Evolutionary conservation across 2,888 invertebrate species (phyloP), one percentile per base, ranked within the genome.

Genomic region (Seira musarum): DNA sequence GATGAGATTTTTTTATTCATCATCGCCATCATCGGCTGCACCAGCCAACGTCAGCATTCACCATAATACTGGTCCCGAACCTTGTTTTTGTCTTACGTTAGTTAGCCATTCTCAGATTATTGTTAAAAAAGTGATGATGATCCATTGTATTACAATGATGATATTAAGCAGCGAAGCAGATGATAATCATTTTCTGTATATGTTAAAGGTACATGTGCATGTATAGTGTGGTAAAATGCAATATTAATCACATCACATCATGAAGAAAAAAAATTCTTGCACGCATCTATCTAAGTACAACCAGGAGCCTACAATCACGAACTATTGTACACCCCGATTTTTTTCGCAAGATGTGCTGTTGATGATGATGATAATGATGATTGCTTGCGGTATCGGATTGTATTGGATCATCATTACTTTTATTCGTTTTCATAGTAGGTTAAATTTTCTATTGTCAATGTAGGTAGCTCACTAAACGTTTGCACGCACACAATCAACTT

Each of bases 1-100:
- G 63, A 72, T 72, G 64, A 64, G 72, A 63, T 72, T 64, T 64
- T n/a, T n/a, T 64, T 70, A 49, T 53, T 46, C 30, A 69, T 72
- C 64, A 49, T 66, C 57, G 60, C 65, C 19, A 8, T 49, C 63
- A 22, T 49, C 64, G 19, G 64, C 65, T 25, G 64, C 73, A 57
- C 63, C 61, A 40, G n/a, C 8, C 46, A 49, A 49, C 53, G 63
- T 72, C 19, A 49, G 19, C 46, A 72, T n/a, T n/a, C n/a, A n/a
- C n/a, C n/a, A n/a, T n/a, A n/a, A n/a, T n/a, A n/a, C 25, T 49
- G 35, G 65, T 65, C 73, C 66, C 35, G 40, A 73, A 30, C 57
- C 66, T 73, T 53, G 35, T 73, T 71, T 35, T 49, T 60, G 60
- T 60, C 19, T 60, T 2, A n/a, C 60, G 17, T 22, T 10, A 60